These are phyloP conservation scores for Clistopyga incitator DNA, from an alignment of 2,888 invertebrate species.

Conservation along the genomic window DNA sequence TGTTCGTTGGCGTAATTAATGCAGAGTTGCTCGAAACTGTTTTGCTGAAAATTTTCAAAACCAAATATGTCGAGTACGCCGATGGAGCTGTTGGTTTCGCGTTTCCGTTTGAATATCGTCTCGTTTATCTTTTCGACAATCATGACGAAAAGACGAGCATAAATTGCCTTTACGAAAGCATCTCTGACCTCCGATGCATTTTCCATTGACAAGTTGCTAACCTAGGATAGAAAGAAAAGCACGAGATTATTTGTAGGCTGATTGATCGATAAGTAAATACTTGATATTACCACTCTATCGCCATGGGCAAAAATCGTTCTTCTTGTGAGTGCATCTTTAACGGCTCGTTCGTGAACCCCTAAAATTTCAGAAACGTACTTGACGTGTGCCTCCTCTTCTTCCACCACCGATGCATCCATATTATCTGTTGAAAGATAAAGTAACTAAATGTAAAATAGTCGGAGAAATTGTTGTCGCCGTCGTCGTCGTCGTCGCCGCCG, in stretches of 20 bases:
- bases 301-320: conserved; percentile 94
- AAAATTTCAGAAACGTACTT: conserved; percentile 90
- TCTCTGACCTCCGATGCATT: conserved; percentile 94
- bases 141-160: conserved; percentile 95
- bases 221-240: conserved; percentile 69
- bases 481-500: no score
- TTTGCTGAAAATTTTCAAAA: conserved; percentile 96
- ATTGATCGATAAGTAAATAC: not conserved
- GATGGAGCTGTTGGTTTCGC: conserved; percentile 89
- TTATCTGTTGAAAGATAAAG: conserved; percentile 88
- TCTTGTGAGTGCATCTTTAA: conserved; percentile 93
- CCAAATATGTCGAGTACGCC: conserved; percentile 98
- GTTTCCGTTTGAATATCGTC: conserved; percentile 90
- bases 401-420: conserved; percentile 94
- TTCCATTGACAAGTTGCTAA: conserved; percentile 89
- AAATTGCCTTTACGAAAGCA: conserved; percentile 96
- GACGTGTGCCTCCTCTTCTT: conserved; percentile 88
- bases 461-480: no score
- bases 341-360: conserved; percentile 89
- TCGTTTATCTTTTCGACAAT: conserved; percentile 96
- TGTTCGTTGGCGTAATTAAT: conserved; percentile 99
- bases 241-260: no score
- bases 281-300: conserved; percentile 89
- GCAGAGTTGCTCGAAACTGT: conserved; percentile 98
- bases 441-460: no score